These are phyloP conservation scores for Cheilosia pagana DNA, from an alignment of 2,888 invertebrate genomes.

Conservation along the genomic window DNA sequence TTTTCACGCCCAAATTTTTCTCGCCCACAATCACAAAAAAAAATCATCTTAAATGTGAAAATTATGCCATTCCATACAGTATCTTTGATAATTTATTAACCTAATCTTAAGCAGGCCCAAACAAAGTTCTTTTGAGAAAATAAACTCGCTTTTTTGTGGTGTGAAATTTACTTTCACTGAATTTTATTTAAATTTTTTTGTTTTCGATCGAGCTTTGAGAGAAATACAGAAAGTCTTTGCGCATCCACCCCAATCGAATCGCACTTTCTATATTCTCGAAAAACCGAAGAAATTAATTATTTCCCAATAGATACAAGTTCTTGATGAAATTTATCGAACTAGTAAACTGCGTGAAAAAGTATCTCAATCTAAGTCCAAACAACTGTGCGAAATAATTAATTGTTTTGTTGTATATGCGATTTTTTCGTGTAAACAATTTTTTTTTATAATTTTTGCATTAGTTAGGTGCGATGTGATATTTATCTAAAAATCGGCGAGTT, in stretches of 20 bases:
- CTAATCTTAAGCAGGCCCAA: neutral
- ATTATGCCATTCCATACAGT: conserved; percentile 16
- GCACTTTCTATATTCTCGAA: conserved; percentile 45
- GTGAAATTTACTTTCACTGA: conserved; percentile 30
- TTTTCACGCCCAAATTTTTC: neutral
- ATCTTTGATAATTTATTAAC: conserved; percentile 24
- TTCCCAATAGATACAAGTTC: conserved; percentile 3
- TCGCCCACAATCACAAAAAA: conserved; percentile 4
- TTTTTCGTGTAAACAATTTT: neutral
- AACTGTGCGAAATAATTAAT: conserved; percentile 12
- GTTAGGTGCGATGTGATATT: neutral
- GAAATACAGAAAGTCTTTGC: conserved; percentile 25
- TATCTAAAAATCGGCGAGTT: conserved; percentile 18
- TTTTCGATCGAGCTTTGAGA: neutral
- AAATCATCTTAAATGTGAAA: conserved; percentile 1
- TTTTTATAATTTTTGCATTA: neutral
- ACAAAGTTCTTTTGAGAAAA: conserved; percentile 7
- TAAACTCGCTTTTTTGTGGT: neutral
- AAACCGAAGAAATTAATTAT: conserved; percentile 4
- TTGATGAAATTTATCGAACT: neutral
- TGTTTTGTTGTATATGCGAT: neutral
- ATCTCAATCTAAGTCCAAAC: neutral
- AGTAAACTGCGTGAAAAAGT: neutral
- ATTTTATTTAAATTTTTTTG: conserved; percentile 22
- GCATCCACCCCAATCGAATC: neutral